These are phyloP conservation scores for Eristalis arbustorum DNA, from an alignment of 2,888 invertebrate genomes.

Conservation along the genomic window DNA sequence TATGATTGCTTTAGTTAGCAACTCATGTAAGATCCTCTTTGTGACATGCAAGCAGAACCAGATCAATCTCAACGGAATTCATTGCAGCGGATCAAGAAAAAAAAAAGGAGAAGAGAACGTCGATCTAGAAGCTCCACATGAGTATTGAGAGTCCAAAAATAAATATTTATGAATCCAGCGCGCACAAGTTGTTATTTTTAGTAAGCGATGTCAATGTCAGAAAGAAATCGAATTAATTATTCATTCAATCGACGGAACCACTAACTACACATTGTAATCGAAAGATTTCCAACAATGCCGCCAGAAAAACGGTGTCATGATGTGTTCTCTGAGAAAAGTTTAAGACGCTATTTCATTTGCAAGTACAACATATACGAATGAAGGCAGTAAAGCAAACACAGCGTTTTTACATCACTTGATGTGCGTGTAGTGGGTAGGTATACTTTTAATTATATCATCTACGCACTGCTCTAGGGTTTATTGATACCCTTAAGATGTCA, in stretches of 20 bases:
- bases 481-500: neutral
- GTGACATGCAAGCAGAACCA: neutral
- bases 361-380: neutral
- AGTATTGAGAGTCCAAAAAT: conserved; percentile 14
- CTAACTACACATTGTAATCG: neutral
- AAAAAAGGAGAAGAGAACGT: neutral
- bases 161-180: conserved; percentile 45
- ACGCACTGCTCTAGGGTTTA: neutral
- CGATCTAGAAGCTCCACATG: neutral
- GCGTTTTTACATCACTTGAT: neutral
- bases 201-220: conserved; percentile 19
- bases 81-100: neutral
- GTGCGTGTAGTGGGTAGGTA: neutral
- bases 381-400: no score
- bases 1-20: neutral
- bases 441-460: no score
- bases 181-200: conserved; percentile 29
- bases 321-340: neutral
- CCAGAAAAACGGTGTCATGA: no score
- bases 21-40: neutral
- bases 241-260: conserved; percentile 1
- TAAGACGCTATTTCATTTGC: neutral
- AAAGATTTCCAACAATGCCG: neutral
- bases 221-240: conserved; percentile 27
- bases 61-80: neutral